Percentiles rank a stretch among this genome's conserved stretches.
These are phyloP conservation scores for Nyctibius grandis DNA, from an alignment of 2,797 vertebrate species.

Conservation along the genomic window DNA sequence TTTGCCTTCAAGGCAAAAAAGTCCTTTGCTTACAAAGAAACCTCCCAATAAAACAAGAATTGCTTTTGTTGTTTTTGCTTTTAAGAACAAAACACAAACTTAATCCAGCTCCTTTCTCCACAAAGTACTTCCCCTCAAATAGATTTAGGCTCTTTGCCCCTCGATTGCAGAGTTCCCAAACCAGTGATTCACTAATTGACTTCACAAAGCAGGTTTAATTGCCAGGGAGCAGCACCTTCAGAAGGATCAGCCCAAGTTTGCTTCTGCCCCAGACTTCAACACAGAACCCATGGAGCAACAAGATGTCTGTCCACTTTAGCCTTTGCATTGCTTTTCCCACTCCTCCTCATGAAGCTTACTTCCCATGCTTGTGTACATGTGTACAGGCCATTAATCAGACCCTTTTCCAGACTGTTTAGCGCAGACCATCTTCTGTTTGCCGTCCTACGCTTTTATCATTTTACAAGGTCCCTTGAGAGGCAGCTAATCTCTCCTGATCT, in stretches of 20 bases:
- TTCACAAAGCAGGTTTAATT: neutral
- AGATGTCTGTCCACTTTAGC: neutral
- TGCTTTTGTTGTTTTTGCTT: neutral
- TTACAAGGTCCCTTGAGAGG: neutral
- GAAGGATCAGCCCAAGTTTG: neutral
- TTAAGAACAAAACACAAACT: neutral
- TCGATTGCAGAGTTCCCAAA: neutral
- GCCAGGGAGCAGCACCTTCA: neutral
- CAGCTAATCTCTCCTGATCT: neutral
- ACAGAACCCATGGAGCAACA: rapidly evolving
- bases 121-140: neutral
- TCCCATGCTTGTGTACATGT: neutral
- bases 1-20: neutral
- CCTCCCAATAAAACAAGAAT: neutral
- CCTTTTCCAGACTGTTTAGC: neutral
- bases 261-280: neutral
- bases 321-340: neutral
- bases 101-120: neutral
- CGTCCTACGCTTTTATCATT: neutral
- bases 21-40: neutral
- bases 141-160: neutral
- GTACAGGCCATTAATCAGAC: neutral
- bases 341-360: neutral
- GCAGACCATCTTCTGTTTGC: neutral
- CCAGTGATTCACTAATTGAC: neutral